Conservation (phyloP, 2,888 invertebrate genomes). For the Ochropleura plecta region DNA sequence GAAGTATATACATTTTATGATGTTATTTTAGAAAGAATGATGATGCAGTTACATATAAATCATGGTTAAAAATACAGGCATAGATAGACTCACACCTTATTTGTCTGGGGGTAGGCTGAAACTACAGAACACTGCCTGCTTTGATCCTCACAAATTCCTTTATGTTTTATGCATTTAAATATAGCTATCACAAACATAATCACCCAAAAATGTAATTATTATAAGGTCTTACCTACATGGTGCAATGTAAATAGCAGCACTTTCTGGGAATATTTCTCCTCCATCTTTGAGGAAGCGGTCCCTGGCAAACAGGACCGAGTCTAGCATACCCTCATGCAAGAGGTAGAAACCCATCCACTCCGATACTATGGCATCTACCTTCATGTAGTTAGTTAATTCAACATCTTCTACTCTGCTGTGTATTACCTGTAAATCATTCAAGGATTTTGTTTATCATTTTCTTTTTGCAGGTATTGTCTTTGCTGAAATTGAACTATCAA, state of each 20-base stretch:
- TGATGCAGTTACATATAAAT: too few species aligned
- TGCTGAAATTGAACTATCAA: too few species aligned
- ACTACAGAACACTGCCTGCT: neutral
- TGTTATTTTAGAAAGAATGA: too few species aligned
- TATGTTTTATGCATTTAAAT: too few species aligned
- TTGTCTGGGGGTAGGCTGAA: too few species aligned
- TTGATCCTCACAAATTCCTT: too few species aligned
- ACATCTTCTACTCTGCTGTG: constrained; percentile 95
- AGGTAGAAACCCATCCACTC: constrained; percentile 99
- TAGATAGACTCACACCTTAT: too few species aligned
- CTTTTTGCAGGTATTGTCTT: too few species aligned
- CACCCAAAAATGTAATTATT: too few species aligned
- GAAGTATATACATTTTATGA: too few species aligned
- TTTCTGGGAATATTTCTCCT: constrained; percentile 94
- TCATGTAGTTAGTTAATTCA: constrained; percentile 90
- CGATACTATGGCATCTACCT: constrained; percentile 97
- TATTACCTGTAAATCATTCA: constrained; percentile 90
- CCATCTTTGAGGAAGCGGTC: constrained; percentile 94
- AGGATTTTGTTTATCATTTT: neutral
- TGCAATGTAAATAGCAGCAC: constrained; percentile 90
- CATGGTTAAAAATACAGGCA: too few species aligned
- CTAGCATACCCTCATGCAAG: constrained; percentile 98
- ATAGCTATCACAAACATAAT: neutral
- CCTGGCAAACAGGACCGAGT: constrained; percentile 95
- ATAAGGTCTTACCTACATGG: constrained; percentile 91